A percentile compares a stretch with the other conserved stretches of the same genome.
Conservation (phyloP, 2,888 invertebrate species). For the Sturmia bella region DNA sequence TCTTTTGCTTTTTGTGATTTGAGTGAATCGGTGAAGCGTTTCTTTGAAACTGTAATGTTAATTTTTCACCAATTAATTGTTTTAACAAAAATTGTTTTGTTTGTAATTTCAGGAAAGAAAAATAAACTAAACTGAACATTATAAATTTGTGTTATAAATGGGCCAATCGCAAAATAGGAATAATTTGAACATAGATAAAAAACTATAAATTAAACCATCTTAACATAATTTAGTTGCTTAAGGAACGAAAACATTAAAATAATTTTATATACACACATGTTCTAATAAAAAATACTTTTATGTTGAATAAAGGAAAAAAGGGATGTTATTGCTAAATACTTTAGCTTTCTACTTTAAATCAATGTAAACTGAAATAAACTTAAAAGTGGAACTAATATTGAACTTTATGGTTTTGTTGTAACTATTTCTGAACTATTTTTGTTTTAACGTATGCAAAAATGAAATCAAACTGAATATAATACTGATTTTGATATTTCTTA, state of each 20-base stretch:
- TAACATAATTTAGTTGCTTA: slow-evolving; percentile 37
- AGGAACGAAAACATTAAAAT: slow-evolving; percentile 37
- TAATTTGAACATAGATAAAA: slow-evolving; percentile 52
- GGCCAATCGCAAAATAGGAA: slow-evolving; percentile 77
- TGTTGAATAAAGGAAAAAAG: slow-evolving; percentile 8
- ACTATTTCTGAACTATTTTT: slow-evolving; percentile 56
- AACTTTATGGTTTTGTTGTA: slow-evolving; percentile 45
- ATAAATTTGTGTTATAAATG: slow-evolving; percentile 68
- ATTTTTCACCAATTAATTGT: slow-evolving; percentile 58
- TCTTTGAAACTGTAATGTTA: slow-evolving; percentile 70
- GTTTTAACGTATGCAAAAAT: slow-evolving; percentile 69
- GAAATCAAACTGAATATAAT: slow-evolving; percentile 63
- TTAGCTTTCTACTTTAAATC: slow-evolving; percentile 62
- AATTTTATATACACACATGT: slow-evolving; percentile 60
- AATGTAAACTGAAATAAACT: slow-evolving; percentile 63
- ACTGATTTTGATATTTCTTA: slow-evolving; percentile 67
- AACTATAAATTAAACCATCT: slow-evolving; percentile 31
- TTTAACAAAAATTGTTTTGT: slow-evolving; percentile 52
- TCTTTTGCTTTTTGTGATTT: slow-evolving; percentile 55
- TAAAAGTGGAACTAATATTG: slow-evolving; percentile 57
- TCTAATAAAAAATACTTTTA: slow-evolving; percentile 53
- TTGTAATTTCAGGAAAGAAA: slow-evolving; percentile 46
- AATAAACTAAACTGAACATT: slow-evolving; percentile 59
- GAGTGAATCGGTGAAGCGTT: slow-evolving; percentile 75
- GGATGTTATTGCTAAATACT: slow-evolving; percentile 31